Evolutionary conservation across 1,140 invertebrate species (phyloP).

Genomic region (Stegodyphus dumicola): DNA sequence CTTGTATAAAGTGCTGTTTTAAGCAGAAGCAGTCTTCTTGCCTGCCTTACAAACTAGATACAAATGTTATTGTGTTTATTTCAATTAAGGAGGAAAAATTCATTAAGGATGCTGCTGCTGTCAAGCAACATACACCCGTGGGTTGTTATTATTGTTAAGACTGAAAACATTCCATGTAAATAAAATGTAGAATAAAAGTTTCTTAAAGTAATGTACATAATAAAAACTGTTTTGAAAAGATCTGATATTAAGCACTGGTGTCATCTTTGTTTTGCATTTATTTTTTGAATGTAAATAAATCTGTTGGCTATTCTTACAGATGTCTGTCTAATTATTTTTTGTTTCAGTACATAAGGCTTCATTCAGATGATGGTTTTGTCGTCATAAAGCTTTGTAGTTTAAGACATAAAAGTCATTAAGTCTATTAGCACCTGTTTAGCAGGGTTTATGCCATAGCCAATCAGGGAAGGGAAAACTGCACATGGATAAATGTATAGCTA

Average conservation of each 20-base stretch:
- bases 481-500: too few species aligned
- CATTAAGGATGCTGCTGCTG: slow-evolving; percentile 8
- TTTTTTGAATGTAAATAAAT: slow-evolving; percentile 56
- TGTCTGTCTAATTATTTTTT: background rate
- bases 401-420: too few species aligned
- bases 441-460: too few species aligned
- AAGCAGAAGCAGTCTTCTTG: background rate
- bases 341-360: too few species aligned
- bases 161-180: slow-evolving; percentile 49
- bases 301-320: slow-evolving; percentile 39
- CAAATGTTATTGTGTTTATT: slow-evolving; percentile 8
- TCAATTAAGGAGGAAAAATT: slow-evolving; percentile 1
- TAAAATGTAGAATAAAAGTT: slow-evolving; percentile 26
- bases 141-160: slow-evolving; percentile 28
- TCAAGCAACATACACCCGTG: slow-evolving; percentile 32
- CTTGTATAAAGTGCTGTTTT: background rate
- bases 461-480: too few species aligned
- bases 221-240: slow-evolving; percentile 2
- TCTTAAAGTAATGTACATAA: slow-evolving; percentile 36
- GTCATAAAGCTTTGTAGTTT: too few species aligned
- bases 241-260: slow-evolving; percentile 20
- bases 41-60: background rate
- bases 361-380: too few species aligned
- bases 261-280: slow-evolving; percentile 46
- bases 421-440: too few species aligned